phyloP scores from a whole-genome alignment of 2,888 invertebrate genomes.

The Andrena haemorrhoa region DNA sequence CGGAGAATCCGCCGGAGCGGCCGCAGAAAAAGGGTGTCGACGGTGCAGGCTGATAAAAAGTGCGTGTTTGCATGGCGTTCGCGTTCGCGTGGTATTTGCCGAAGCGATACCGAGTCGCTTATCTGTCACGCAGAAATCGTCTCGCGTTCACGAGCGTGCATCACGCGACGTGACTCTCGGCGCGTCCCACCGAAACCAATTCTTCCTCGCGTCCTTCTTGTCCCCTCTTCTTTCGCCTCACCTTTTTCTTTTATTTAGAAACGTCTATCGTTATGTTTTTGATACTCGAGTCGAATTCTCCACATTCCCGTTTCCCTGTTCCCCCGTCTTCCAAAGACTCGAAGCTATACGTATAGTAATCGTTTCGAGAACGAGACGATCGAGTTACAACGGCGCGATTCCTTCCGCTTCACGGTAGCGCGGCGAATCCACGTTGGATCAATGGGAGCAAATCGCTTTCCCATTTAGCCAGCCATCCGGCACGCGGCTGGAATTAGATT shows the following conservation, averaged over 20 bases:
- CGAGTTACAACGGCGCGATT: slow-evolving; percentile 21
- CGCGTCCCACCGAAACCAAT: background rate
- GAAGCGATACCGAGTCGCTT: slow-evolving; percentile 19
- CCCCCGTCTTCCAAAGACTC: background rate
- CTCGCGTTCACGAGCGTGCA: slow-evolving; percentile 5
- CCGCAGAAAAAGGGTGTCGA: slow-evolving; percentile 5
- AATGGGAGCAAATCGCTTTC: slow-evolving; percentile 74
- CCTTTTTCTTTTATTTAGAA: background rate
- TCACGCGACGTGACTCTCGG: slow-evolving; percentile 12
- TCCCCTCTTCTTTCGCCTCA: background rate
- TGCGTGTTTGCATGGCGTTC: slow-evolving; percentile 12
- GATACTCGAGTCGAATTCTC: background rate
- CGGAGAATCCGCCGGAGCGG: background rate
- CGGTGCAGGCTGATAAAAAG: background rate
- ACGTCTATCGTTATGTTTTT: background rate
- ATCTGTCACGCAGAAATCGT: slow-evolving; percentile 25
- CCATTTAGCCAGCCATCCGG: slow-evolving; percentile 69
- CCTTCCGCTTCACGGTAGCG: slow-evolving; percentile 36
- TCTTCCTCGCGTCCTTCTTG: background rate
- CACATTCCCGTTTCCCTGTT: background rate
- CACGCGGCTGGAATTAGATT: slow-evolving; percentile 52
- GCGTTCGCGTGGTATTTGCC: slow-evolving; percentile 14
- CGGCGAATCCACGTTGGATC: slow-evolving; percentile 69
- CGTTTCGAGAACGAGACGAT: background rate
- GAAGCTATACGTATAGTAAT: too few species aligned